Conservation (phyloP, 2,113 vertebrate species). For the Pontoporia blainvillei region DNA sequence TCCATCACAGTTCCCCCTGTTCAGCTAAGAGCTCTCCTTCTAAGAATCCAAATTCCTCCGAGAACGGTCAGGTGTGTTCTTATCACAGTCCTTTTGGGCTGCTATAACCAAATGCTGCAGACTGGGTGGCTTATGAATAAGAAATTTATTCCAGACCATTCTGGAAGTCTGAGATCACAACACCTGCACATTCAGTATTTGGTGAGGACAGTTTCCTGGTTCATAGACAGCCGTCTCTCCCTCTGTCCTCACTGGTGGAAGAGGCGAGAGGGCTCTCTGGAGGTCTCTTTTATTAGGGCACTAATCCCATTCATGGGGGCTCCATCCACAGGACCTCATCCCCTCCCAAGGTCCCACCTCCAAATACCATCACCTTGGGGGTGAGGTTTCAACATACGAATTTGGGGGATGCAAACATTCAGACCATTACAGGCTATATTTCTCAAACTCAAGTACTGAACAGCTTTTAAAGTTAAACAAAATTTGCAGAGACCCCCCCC, state of each 20-base stretch:
- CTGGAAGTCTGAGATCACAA: background rate
- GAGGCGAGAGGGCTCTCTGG: background rate
- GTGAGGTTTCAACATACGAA: too few species aligned
- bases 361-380: background rate
- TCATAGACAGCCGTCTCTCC: accelerated
- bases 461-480: background rate
- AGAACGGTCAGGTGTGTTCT: accelerated
- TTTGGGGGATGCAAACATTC: background rate
- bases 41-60: accelerated
- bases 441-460: background rate
- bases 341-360: background rate
- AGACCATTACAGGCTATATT: too few species aligned
- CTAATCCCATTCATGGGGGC: background rate
- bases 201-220: too few species aligned
- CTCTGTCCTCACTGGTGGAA: background rate
- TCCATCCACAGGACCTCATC: background rate
- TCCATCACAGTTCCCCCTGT: accelerated
- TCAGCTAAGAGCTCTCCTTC: background rate
- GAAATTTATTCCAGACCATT: accelerated
- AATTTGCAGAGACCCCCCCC: accelerated
- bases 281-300: background rate
- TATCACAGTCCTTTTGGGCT: accelerated
- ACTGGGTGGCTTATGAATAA: accelerated
- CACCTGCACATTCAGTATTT: accelerated
- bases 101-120: accelerated